These are phyloP conservation scores for Tor tambroides DNA, from an alignment of 2,113 vertebrate genomes.

Conservation along the genomic window DNA sequence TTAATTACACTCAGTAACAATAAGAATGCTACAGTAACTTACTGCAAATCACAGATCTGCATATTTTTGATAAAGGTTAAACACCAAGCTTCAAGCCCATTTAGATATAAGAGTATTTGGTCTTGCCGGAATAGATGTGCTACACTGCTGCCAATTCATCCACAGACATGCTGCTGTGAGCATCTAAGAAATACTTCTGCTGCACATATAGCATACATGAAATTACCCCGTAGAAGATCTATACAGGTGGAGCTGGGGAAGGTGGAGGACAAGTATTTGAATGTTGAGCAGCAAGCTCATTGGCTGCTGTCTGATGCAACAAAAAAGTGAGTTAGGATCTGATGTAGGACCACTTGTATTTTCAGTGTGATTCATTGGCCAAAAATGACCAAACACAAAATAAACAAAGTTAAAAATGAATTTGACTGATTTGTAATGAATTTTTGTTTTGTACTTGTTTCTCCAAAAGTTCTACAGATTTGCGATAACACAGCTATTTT, in stretches of 20 bases:
- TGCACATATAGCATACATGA: no score
- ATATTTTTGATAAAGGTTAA: not conserved
- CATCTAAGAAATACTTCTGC: no score
- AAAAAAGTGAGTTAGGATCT: no score
- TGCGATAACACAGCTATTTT: not conserved
- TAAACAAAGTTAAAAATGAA: not conserved
- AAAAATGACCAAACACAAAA: not conserved
- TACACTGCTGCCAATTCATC: no score
- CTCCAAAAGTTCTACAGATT: not conserved
- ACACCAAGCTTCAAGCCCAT: not conserved
- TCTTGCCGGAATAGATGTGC: no score
- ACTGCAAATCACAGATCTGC: not conserved
- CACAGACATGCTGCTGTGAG: no score
- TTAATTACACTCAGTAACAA: not conserved
- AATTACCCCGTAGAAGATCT: no score
- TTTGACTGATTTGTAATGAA: not conserved
- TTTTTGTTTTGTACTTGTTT: not conserved
- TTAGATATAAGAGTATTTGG: not conserved
- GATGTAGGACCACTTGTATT: not conserved
- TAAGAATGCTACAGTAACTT: not conserved
- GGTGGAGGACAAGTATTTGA: not conserved
- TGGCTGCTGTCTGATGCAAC: not conserved
- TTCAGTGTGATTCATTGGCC: not conserved
- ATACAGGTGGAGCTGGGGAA: not conserved
- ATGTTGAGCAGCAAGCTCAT: not conserved